Conservation (phyloP, 2,888 invertebrate genomes). For the Stegophylla sp. region DNA sequence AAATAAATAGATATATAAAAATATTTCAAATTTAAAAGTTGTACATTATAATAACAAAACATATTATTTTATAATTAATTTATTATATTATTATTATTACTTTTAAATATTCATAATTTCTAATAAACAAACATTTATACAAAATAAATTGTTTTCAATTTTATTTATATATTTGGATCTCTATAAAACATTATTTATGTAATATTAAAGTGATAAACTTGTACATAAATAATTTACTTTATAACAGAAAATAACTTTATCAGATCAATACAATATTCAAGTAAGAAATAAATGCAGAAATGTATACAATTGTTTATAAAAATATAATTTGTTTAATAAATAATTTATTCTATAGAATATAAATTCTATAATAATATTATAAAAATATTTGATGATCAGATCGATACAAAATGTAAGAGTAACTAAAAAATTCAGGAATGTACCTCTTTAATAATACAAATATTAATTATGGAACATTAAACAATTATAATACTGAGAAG, state of each 20-base stretch:
- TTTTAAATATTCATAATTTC: constrained; percentile 4
- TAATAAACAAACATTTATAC: neutral
- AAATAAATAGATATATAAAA: neutral
- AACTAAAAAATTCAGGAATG: neutral
- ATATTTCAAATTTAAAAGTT: neutral
- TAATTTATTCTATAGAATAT: no score
- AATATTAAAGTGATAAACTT: no score
- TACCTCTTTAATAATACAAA: neutral
- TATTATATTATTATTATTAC: neutral
- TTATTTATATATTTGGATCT: neutral
- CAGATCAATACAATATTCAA: neutral
- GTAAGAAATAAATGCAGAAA: neutral
- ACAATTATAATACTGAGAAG: no score
- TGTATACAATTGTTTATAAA: neutral
- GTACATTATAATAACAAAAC: neutral
- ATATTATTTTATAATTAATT: neutral
- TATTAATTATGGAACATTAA: no score
- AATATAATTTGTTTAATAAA: no score
- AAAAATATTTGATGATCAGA: neutral
- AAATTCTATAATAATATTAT: no score
- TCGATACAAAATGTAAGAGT: neutral
- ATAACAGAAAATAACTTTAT: neutral
- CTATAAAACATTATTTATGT: neutral
- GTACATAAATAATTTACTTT: neutral
- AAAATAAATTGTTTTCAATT: constrained; percentile 10